Evolutionary conservation across 2,113 vertebrate genomes (phyloP), one percentile per base, ranked within the genome.

Genomic region (Orientallactaga bullata): DNA sequence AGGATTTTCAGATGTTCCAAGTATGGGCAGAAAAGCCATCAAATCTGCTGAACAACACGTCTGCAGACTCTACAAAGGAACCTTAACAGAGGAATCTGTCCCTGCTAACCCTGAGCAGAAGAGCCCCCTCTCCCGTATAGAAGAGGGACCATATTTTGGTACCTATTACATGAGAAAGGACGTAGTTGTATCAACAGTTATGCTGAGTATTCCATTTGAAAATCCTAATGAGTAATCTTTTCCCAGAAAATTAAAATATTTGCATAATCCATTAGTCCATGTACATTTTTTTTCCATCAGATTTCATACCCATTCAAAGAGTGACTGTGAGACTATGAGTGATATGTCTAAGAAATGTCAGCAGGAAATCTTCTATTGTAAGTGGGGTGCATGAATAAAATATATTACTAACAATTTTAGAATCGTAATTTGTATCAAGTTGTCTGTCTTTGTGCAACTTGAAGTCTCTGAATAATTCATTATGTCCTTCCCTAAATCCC

Each of bases 381-480:
- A 96, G 82, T 47, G 55, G 84, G 89, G 86, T 10, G 28, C 91
- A 93, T 95, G 94, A 97, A 94, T 95, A 96, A 86, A 94, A 96
- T 79, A 82, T 74, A 83, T 91, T 47, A 94, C 93, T 89, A 95
- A 95, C 89, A 86, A 94, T 87, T 94, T 94, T 82, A 89, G 93
- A 92, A 78, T 66, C 2, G 9, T 82, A 93, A 91, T 97, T 95
- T 94, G 94, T 96, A 97, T 91, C 93, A 90, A 96, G 95, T 93
- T 96, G 85, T 83, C 95, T 91, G 83, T 94, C 95, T 96, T 81
- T 89, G 88, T 82, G 80, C 58, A 78, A 91, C 77, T 85, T 89
- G 94, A 87, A 65, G n/a, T 85, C 90, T 85, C 63, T 96, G 96
- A 96, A 96, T 97, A 89, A 95, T 95, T 96, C 94, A 96, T 90